Conservation (phyloP, 2,113 vertebrate genomes). For the Castor canadensis region DNA sequence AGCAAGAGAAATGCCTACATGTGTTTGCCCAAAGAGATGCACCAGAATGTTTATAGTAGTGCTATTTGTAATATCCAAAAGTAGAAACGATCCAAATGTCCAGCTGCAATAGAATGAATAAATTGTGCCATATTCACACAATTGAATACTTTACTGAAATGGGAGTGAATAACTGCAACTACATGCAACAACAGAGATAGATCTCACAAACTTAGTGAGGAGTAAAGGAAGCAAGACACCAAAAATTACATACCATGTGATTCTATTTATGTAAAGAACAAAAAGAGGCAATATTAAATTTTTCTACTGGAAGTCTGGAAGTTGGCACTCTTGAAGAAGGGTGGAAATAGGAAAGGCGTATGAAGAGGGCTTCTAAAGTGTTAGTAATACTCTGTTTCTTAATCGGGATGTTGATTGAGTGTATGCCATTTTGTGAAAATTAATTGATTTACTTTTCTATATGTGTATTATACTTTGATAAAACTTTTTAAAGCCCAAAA, state of each 20-base stretch:
- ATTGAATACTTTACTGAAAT: not conserved
- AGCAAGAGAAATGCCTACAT: constrained; percentile 17
- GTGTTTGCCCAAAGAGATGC: not conserved
- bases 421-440: constrained; percentile 52
- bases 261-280: not conserved
- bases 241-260: not conserved
- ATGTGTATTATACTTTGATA: constrained; percentile 41
- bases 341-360: not conserved
- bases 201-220: not conserved
- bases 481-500: constrained; percentile 39
- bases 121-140: not conserved
- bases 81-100: constrained; percentile 29
- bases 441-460: constrained; percentile 64
- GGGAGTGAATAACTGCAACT: not conserved
- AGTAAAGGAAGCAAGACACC: not conserved
- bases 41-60: not conserved
- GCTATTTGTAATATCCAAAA: not conserved
- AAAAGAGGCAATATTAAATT: not conserved
- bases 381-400: not conserved
- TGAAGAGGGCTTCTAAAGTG: not conserved
- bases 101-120: not conserved
- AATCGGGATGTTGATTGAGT: not conserved
- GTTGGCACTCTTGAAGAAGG: not conserved
- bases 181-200: not conserved
- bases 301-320: not conserved